Evolutionary conservation across 2,113 vertebrate species (phyloP), one percentile per base, ranked within the genome.

Genomic region (Zingel zingel): DNA sequence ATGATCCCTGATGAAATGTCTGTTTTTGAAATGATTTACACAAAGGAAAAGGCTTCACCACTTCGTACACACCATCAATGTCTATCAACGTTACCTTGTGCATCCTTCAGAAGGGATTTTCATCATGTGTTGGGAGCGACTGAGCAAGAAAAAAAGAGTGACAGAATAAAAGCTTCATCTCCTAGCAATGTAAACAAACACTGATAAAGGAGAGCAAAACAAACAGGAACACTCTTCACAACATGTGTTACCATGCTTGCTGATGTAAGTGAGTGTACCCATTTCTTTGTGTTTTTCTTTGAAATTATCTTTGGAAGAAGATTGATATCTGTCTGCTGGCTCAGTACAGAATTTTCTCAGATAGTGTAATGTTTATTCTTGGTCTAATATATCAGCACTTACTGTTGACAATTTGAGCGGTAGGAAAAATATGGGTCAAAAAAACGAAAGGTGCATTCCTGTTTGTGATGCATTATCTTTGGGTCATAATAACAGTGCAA

Each of bases 121-220:
- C 53, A 58, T 79, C 50, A 10, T 9, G 63, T 82, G 74, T 69
- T 72, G 81, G 86, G 15, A 77, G 71, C 72, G 58, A 21, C 7
- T 1, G 12, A n/a, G 74, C 47, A 13, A 56, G 67, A 66, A 39
- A 67, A 56, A 82, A 58, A 65, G 30, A 53, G 30, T 0, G 48
- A 25, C 5, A 30, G 58, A 80, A 72, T 11, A 51, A 70, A 57
- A 75, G 43, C 59, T 84, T 81, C 71, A 74, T 76, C 80, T 82
- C 74, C 71, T 71, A 78, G 68, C 77, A 68, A 67, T 89, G 79
- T 80, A 74, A 85, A 81, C 83, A 93, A 81, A 94, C 83, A 14
- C 30, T n/a, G 59, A 76, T 78, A 83, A 84, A 76, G n/a, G 56
- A 67, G 27, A 74, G 59, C 54, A 54, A 71, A 64, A 74, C 72